phyloP scores from a whole-genome alignment of 2,888 invertebrate genomes.

The Corbicula japonica region DNA sequence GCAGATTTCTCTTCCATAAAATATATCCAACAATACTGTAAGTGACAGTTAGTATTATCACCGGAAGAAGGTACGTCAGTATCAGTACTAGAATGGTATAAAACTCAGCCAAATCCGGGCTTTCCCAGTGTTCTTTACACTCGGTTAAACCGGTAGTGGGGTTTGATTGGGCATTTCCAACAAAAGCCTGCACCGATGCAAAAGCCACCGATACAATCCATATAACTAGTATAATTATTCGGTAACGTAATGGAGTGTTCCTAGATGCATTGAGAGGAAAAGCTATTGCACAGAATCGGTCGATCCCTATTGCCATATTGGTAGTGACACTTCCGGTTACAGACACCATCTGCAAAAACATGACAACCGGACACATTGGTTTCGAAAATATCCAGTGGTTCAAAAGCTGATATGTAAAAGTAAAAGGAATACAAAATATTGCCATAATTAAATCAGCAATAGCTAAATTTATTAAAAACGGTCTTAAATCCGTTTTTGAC shows the following conservation, averaged over 20 bases:
- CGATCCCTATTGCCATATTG: constrained; percentile 87
- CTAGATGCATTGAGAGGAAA: constrained; percentile 82
- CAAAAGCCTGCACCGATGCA: constrained; percentile 86
- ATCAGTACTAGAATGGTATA: constrained; percentile 82
- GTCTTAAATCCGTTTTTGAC: constrained; percentile 84
- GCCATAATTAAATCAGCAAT: constrained; percentile 96
- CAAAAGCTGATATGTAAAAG: constrained; percentile 88
- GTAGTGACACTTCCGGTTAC: constrained; percentile 87
- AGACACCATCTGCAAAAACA: constrained; percentile 87
- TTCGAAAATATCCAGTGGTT: constrained; percentile 87
- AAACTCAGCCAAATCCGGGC: constrained; percentile 66
- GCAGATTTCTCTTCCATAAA: constrained; percentile 86
- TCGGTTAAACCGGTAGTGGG: constrained; percentile 60
- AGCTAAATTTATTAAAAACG: constrained; percentile 94
- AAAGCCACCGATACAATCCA: constrained; percentile 86
- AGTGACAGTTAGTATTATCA: constrained; percentile 86
- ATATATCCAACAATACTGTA: constrained; percentile 87
- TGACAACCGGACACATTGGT: constrained; percentile 87
- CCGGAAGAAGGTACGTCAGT: constrained; percentile 85
- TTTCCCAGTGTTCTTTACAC: constrained; percentile 80
- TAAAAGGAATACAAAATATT: constrained; percentile 95
- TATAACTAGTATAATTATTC: constrained; percentile 85
- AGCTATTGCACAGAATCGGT: constrained; percentile 85
- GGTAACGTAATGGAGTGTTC: constrained; percentile 85
- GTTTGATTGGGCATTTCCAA: constrained; percentile 70